Base-by-base conservation (phyloP, 2,113 vertebrate species). In the Pionites leucogaster region DNA sequence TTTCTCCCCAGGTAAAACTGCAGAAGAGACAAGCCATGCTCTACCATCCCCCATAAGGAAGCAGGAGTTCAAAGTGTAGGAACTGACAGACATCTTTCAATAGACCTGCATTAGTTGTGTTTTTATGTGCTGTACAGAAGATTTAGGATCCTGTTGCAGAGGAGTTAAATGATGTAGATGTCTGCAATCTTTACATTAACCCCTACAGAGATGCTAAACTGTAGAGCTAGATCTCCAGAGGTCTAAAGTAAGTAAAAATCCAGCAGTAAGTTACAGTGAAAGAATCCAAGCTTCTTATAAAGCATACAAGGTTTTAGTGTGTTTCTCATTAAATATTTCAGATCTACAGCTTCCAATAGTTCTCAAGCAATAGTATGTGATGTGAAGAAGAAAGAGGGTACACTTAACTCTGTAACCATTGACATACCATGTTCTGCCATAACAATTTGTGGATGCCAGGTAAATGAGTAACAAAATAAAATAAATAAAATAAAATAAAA, bases 201-300 rank as follows among this genome's bases (percentile, higher is more conserved):
- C 2, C 4, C 35, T 29, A 50, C 44, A 79, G 15, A 55, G 2
- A 9, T 2, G 1, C 7, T 68, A 28, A 76, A 10, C 5, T 4
- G 2, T 50, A 24, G 33, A 11, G 1, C 41, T 60, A 59, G 28
- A 68, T 42, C 23, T 59, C 18, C 55, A 59, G 6, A n/a, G 55
- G 18, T n/a, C 13, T 59, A n/a, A 59, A 59, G 16, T 49, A 17
- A 10, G 12, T 6, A 14, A 37, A 85, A 65, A 7, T 28, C 10
- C 11, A 46, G 7, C 27, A 62, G 6, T 11, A 82, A 78, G 11
- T 49, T 62, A 53, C 31, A 62, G 18, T 35, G 31, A 49, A 55
- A 63, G 6, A 28, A 72, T 23, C 4, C 11, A 62, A 41, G 41
- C 39, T 62, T 63, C 7, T 69, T 33, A 69, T 37, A 11, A 67